Evolutionary conservation across 2,888 invertebrate species (phyloP).

Genomic region (Odiellus spinosus): DNA sequence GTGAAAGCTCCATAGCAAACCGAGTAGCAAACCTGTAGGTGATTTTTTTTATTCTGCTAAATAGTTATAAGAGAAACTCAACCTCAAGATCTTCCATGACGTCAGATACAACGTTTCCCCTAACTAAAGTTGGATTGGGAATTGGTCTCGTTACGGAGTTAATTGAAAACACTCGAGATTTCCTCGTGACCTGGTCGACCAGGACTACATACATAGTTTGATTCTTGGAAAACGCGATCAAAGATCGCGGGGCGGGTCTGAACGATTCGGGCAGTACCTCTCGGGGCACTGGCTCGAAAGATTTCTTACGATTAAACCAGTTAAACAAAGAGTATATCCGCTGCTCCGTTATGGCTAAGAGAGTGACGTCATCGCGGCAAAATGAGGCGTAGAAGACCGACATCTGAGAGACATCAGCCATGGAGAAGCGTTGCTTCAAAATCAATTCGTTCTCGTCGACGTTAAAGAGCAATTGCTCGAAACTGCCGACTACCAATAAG

Average conservation of each 20-base stretch:
- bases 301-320: not conserved
- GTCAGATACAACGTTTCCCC: slow-evolving; percentile 3
- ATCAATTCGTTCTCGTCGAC: too few relatives aligned
- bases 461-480: too few relatives aligned
- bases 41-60: too few relatives aligned
- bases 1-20: too few relatives aligned
- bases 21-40: too few relatives aligned
- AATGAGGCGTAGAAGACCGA: too few relatives aligned
- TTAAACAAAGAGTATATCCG: not conserved
- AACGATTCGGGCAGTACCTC: slow-evolving; percentile 4
- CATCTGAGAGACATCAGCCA: too few relatives aligned
- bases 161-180: slow-evolving; percentile 2
- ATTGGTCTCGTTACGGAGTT: slow-evolving; percentile 7
- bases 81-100: slow-evolving; percentile 12
- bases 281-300: not conserved
- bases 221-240: slow-evolving; percentile 7
- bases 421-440: too few relatives aligned
- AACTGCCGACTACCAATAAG: too few relatives aligned
- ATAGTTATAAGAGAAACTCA: too few relatives aligned
- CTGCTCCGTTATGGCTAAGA: slow-evolving; percentile 2
- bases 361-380: slow-evolving; percentile 12
- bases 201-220: slow-evolving; percentile 5
- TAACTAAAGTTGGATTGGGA: slow-evolving; percentile 6
- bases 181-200: not conserved
- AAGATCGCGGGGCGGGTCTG: slow-evolving; percentile 1